Evolutionary conservation across 1,140 invertebrate genomes (phyloP), one percentile per base, ranked within the genome.

Genomic region (Panagrolaimus sp.): DNA sequence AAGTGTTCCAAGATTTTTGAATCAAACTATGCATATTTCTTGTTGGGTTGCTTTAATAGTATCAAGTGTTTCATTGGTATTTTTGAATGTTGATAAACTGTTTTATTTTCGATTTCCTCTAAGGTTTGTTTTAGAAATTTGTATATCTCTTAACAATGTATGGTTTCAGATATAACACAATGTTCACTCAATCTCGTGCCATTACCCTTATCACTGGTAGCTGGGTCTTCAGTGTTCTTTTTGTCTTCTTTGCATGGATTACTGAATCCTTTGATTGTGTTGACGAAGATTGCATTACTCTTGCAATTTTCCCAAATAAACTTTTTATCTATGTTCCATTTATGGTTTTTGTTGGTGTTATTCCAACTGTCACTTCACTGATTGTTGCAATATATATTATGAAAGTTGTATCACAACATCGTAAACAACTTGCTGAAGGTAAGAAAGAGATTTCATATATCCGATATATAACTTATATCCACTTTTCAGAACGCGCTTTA

Each of bases 371-470:
- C 13, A 80, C 75, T 14, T 77, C 78, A 8, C 67, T 77, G 9
- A 65, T 74, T n/a, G 75, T 77, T 27, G 78, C 78, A 20, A 64
- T 80, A 42, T 77, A 77, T 62, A 79, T 77, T 44, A 67, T 77
- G 71, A 68, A 70, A 23, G 67, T 77, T 44, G 72, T 77, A 5
- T 45, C 65, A n/a, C 48, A 46, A 42, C 75, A 77, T 73, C 57
- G 67, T 25, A 66, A 63, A 64, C 68, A 80, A 47, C 77, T 77
- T 57, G 16, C 51, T 20, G 72, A 76, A 75, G 74, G 76, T 74
- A 45, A 45, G 46, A 20, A n/a, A n/a, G n/a, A n/a, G n/a, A 25
- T 48, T 8, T 51, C 0, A 38, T 38, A 38, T 31, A 9, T 31
- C 48, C 46, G 13, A 66, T 5, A 31, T 25, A 20, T 47, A 25